Base-by-base conservation (phyloP, 2,888 invertebrate species). In the Stenchaetothrips biformis region DNA sequence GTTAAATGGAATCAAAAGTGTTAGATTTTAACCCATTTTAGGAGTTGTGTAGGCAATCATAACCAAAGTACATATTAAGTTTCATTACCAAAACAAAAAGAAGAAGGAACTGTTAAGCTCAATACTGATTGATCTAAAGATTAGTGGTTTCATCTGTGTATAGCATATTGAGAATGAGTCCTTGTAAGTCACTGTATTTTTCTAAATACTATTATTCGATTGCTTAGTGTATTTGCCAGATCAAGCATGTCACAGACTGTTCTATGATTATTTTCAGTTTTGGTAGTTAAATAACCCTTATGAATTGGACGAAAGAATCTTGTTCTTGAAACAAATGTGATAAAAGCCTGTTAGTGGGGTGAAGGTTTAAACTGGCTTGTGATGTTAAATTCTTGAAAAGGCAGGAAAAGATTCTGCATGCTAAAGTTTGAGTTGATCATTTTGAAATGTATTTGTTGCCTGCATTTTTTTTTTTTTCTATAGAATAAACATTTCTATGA, bases 321-420 rank as follows among this genome's bases (percentile, higher is more conserved):
- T 74, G 25, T 74, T 74, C 67, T 74, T 74, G 25, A 11, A 21
- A 74, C 67, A n/a, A 25, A 74, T 74, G 67, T 74, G 67, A 74
- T 74, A 74, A 74, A 59, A 25, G 67, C 67, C 67, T 74, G 21
- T 25, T 74, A 25, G 67, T 21, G 25, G 25, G 67, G 25, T 25
- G 8, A 25, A 25, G 67, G 21, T 74, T 74, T 11, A 25, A 74
- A 74, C 11, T 74, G 67, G 21, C 67, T 74, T 74, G 67, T 74
- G 67, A 74, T 74, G 21, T 74, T 74, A 25, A n/a, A 37, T 37
- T 37, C 37, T 37, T 37, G 37, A 37, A 74, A 11, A 25, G 7
- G 67, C 67, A 74, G 67, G 11, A 21, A 25, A 74, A 74, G 9
- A 25, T 74, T 74, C n/a, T 21, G 67, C 67, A 74, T 67, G 62